phyloP scores from a whole-genome alignment of 2,113 vertebrate genomes.

The Silurus asotus region DNA sequence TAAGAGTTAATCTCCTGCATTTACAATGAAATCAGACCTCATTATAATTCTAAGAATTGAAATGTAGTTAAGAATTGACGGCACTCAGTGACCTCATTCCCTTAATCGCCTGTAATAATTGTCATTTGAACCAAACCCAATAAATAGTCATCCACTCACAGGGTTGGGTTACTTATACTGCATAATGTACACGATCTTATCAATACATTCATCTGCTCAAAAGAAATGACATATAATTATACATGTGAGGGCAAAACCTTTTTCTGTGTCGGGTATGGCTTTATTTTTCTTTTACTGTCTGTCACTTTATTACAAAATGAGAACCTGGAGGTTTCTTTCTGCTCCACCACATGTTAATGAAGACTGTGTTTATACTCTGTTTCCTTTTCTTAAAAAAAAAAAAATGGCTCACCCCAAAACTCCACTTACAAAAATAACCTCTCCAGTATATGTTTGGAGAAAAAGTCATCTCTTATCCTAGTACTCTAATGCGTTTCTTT shows the following conservation, averaged over 20 bases:
- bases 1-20: conserved; percentile 18
- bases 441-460: conserved; percentile 46
- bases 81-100: not conserved
- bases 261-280: not conserved
- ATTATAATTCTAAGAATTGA: not conserved
- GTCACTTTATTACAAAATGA: conserved; percentile 19
- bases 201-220: not conserved
- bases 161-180: not conserved
- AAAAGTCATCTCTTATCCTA: conserved; percentile 42
- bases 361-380: conserved; percentile 25
- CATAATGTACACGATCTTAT: too few species aligned
- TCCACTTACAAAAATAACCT: conserved; percentile 52
- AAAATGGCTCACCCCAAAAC: conserved; percentile 8
- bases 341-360: conserved; percentile 7
- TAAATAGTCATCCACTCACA: not conserved
- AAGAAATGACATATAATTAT: not conserved
- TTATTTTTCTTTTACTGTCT: not conserved
- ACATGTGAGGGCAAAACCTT: not conserved
- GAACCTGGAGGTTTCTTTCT: conserved; percentile 39
- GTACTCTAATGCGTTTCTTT: conserved; percentile 46
- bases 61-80: not conserved
- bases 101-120: not conserved
- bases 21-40: not conserved
- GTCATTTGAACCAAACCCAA: not conserved
- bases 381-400: not conserved